Base-by-base conservation (phyloP, 2,797 vertebrate species). In the Choloepus didactylus region DNA sequence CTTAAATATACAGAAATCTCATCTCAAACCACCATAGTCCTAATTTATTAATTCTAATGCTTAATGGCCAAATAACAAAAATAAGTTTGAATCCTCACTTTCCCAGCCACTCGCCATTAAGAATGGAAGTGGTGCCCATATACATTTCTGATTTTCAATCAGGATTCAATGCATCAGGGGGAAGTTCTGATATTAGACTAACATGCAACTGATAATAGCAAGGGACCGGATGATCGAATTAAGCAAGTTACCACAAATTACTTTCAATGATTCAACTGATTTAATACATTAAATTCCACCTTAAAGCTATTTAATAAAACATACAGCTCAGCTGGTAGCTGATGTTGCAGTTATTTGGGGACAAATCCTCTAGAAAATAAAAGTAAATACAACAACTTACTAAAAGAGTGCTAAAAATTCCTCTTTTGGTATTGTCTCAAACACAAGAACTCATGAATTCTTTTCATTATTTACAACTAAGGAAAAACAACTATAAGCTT, bases 401-500 rank as follows among this genome's bases (percentile, higher is more conserved):
- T 66, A n/a, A n/a, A n/a, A 66, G 14, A 66, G 11, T n/a, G 12
- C 29, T 66, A n/a, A 66, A 66, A 66, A 66, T 4, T 15, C 16
- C n/a, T 66, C 31, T 66, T n/a, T 15, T 16, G n/a, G 31, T 66
- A n/a, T 15, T 66, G 14, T 62, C 60, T 62, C 60, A 66, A 66
- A 29, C 29, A 66, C 8, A 60, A 60, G 31, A 14, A n/a, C 31
- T 66, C 31, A 31, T n/a, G n/a, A 64, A 66, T 66, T 66, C 64
- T 85, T 88, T 87, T 82, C n/a, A 67, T 79, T 88, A 94, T 77
- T 97, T 60, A 46, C 41, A 85, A 76, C n/a, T 93, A 93, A 83
- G 12, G 51, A 72, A 82, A 91, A 93, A 64, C 19, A 92, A 72
- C 79, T 72, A 29, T 27, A 91, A 67, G 51, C 18, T 87, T 89